Evolutionary conservation across 2,113 vertebrate species (phyloP).

Genomic region (Oxyura jamaicensis): DNA sequence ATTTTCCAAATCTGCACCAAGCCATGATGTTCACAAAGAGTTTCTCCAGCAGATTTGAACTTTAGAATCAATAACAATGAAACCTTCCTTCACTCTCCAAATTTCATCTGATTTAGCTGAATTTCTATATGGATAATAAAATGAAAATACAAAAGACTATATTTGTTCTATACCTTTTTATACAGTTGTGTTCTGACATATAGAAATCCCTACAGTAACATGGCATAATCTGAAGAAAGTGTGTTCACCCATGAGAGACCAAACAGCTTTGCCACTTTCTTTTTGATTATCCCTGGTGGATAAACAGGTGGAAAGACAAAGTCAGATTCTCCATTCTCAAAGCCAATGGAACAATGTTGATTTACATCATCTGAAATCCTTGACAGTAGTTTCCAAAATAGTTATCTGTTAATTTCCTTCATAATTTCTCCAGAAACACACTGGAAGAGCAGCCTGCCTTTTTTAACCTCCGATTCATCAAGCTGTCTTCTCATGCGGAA

Average conservation of each 20-base stretch:
- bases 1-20: conserved; percentile 18
- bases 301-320: not conserved
- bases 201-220: not conserved
- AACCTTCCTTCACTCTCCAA: not conserved
- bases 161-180: not conserved
- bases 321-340: not conserved
- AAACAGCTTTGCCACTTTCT: not conserved
- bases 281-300: not conserved
- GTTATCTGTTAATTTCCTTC: not conserved
- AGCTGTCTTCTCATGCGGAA: not conserved
- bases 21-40: not conserved
- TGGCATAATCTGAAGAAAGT: not conserved
- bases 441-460: not conserved
- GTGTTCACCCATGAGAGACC: not conserved
- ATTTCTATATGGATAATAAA: not conserved
- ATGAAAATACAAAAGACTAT: not conserved
- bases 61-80: conserved; percentile 23
- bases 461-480: not conserved
- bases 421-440: not conserved
- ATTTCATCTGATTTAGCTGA: not conserved
- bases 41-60: conserved; percentile 8
- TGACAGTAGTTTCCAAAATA: not conserved
- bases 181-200: not conserved
- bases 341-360: not conserved
- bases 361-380: not conserved